A percentile compares a stretch with the other conserved stretches of the same genome.
Evolutionary conservation across 2,888 invertebrate genomes (phyloP).

Genomic region (Ptilodon capucinus): DNA sequence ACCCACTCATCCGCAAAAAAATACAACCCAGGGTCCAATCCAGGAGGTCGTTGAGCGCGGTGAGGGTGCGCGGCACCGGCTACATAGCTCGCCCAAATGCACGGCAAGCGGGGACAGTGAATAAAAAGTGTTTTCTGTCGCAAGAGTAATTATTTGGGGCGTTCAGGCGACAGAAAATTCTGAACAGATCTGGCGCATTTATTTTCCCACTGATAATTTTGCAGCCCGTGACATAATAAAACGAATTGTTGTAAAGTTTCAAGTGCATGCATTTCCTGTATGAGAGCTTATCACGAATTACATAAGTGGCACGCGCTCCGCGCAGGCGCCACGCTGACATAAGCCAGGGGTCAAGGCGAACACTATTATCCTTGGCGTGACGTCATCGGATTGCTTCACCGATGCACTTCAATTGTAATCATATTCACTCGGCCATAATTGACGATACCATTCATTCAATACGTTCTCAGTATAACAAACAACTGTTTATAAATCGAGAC

Average conservation of each 20-base stretch:
- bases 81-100: too few relatives aligned
- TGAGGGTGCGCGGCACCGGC: too few relatives aligned
- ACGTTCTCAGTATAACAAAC: not conserved
- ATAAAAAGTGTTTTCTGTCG: too few relatives aligned
- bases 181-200: too few relatives aligned
- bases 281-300: conserved; percentile 47
- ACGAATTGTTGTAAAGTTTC: not conserved
- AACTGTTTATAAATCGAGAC: not conserved
- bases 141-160: too few relatives aligned
- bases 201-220: too few relatives aligned
- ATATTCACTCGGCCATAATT: conserved; percentile 11
- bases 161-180: too few relatives aligned
- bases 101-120: too few relatives aligned
- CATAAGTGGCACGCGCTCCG: conserved; percentile 53
- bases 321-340: conserved; percentile 56
- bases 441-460: conserved; percentile 6
- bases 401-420: conserved; percentile 36
- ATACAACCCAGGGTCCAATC: too few relatives aligned
- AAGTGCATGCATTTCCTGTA: conserved; percentile 37
- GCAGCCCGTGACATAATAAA: not conserved
- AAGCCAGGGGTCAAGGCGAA: conserved; percentile 74
- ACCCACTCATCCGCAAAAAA: too few relatives aligned
- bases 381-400: conserved; percentile 40
- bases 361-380: conserved; percentile 70
- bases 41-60: too few relatives aligned